Evolutionary conservation across 2,113 vertebrate genomes (phyloP).

Genomic region (Colistium nudipinnis): DNA sequence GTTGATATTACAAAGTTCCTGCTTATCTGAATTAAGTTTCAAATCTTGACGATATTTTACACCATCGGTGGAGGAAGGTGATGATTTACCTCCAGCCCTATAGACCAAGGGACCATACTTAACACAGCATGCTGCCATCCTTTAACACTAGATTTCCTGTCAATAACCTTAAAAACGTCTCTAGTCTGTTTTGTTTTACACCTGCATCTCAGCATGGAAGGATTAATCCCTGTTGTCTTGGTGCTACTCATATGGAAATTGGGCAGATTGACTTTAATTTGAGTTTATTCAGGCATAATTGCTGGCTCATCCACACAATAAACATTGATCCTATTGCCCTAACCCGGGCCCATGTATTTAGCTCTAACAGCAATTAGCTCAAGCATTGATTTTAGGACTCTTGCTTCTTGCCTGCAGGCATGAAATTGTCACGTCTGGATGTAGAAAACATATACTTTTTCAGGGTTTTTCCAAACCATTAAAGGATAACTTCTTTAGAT

Average conservation of each 20-base stretch:
- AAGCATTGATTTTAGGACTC: slow-evolving; percentile 57
- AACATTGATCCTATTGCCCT: slow-evolving; percentile 92
- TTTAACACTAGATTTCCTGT: slow-evolving; percentile 43
- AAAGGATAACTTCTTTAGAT: not conserved
- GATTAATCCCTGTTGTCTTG: slow-evolving; percentile 86
- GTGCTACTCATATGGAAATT: slow-evolving; percentile 92
- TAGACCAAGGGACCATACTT: slow-evolving; percentile 30
- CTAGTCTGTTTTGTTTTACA: slow-evolving; percentile 64
- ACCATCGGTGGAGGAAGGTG: slow-evolving; percentile 28
- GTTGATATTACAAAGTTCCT: not conserved
- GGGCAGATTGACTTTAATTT: slow-evolving; percentile 86
- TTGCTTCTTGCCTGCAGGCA: slow-evolving; percentile 58
- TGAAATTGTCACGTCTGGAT: slow-evolving; percentile 26
- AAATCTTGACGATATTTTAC: no score
- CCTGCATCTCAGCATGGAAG: slow-evolving; percentile 84
- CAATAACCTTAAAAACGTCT: slow-evolving; percentile 62
- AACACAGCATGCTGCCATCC: slow-evolving; percentile 48
- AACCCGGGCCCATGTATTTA: slow-evolving; percentile 79
- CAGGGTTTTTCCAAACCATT: not conserved
- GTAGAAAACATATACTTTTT: slow-evolving; percentile 12
- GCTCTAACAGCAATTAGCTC: slow-evolving; percentile 90
- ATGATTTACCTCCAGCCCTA: slow-evolving; percentile 20
- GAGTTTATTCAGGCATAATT: slow-evolving; percentile 91
- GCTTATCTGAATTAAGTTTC: no score
- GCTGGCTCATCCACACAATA: slow-evolving; percentile 91